Conservation (phyloP, 2,113 vertebrate genomes). For the Colinus virginianus region DNA sequence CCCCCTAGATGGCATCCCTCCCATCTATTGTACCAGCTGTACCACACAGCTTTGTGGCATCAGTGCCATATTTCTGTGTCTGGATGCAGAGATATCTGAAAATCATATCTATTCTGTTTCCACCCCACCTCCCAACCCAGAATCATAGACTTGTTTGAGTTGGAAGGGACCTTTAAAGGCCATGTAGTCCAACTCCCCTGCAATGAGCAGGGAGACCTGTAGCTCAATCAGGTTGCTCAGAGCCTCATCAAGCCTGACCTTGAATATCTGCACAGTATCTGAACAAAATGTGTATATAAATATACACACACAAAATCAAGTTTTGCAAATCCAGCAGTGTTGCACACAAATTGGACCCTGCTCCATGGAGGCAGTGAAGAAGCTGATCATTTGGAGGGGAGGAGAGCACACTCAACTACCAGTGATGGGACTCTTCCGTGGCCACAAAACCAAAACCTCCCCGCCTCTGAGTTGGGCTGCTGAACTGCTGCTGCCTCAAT, state of each 20-base stretch:
- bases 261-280: not conserved
- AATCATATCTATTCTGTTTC: not conserved
- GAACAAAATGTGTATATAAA: not conserved
- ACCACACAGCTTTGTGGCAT: too few relatives aligned
- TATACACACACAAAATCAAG: not conserved
- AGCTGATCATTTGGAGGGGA: not conserved
- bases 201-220: too few relatives aligned
- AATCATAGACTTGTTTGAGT: too few relatives aligned
- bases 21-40: too few relatives aligned
- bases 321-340: too few relatives aligned
- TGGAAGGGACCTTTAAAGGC: too few relatives aligned
- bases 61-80: too few relatives aligned
- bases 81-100: not conserved
- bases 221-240: too few relatives aligned
- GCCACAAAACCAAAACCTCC: not conserved
- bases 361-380: not conserved
- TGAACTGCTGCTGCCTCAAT: not conserved
- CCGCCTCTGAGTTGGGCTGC: not conserved
- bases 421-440: accelerated
- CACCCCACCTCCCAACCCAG: too few relatives aligned
- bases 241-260: too few relatives aligned
- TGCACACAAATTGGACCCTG: not conserved
- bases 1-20: too few relatives aligned
- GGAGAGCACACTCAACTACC: not conserved
- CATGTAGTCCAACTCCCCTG: too few relatives aligned